Evolutionary conservation across 2,888 invertebrate genomes (phyloP).

Genomic region (Scaptomyza caliginosa): DNA sequence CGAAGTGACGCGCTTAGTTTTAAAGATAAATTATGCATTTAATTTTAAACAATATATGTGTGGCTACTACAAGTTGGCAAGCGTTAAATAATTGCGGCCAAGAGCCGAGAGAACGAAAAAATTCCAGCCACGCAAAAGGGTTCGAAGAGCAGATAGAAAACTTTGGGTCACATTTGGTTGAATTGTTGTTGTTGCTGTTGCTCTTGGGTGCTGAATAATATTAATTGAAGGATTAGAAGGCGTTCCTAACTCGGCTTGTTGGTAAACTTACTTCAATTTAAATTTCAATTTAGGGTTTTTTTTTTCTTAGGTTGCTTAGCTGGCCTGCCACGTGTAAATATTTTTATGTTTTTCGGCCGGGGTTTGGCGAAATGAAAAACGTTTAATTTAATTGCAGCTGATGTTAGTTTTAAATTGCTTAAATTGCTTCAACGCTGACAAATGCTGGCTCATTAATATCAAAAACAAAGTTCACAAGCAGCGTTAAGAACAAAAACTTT

Average conservation of each 20-base stretch:
- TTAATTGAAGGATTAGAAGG: conserved; percentile 77
- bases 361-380: conserved; percentile 59
- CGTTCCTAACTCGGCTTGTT: conserved; percentile 38
- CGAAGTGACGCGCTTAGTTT: conserved; percentile 17
- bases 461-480: conserved; percentile 41
- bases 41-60: conserved; percentile 31
- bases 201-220: conserved; percentile 62
- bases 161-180: conserved; percentile 62
- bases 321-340: conserved; percentile 64
- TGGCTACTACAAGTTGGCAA: conserved; percentile 18
- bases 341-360: conserved; percentile 18
- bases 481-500: conserved; percentile 38
- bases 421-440: conserved; percentile 60
- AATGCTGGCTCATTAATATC: conserved; percentile 68
- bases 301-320: background rate
- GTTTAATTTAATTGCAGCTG: conserved; percentile 76
- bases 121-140: conserved; percentile 70
- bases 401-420: conserved; percentile 70
- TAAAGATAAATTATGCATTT: conserved; percentile 66
- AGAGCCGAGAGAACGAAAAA: conserved; percentile 3
- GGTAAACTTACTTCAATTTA: conserved; percentile 71
- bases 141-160: conserved; percentile 38
- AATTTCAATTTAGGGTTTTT: conserved; percentile 65
- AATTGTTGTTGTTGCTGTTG: conserved; percentile 30
- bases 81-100: conserved; percentile 65